Evolutionary conservation across 2,888 invertebrate species (phyloP), one percentile per base, ranked within the genome.

Genomic region (Lithophane ornitopus): DNA sequence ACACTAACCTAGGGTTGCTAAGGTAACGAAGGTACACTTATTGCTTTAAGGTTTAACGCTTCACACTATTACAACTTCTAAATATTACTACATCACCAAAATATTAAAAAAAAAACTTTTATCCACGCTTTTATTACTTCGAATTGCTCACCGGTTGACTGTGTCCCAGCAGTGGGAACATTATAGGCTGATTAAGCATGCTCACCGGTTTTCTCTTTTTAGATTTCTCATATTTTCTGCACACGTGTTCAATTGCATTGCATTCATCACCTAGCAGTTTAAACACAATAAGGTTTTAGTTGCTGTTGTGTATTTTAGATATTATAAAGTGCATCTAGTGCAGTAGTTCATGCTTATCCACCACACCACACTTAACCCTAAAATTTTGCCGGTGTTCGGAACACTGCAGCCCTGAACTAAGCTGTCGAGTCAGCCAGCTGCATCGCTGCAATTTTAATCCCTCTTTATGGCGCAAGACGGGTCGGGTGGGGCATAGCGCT

Each of bases 361-460:
- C n/a, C n/a, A n/a, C 22, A 44, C 34, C 7, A 63, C n/a, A 65
- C n/a, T 12, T 16, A 44, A 41, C 39, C 61, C 8, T 70, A 26
- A 61, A 62, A 14, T n/a, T n/a, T n/a, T 56, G 12, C 34, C 3
- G 34, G 26, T 62, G 61, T 77, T 71, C 71, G 54, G 7, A 49
- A 56, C 44, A 67, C 11, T 58, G 56, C 74, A 87, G 46, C 86
- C 86, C 84, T 85, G 82, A 76, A 81, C 74, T 87, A 85, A 87
- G 78, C 89, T 87, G 82, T 85, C 82, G 84, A 73, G 59, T 71
- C 81, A 86, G 85, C 84, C 88, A 89, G 90, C 89, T 91, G 90
- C 89, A 89, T 76, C 87, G 85, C 78, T 90, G 91, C 91, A 91
- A 92, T 92, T 92, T 92, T 91, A 91, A 92, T 92, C 90, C 89